phyloP scores from a whole-genome alignment of 2,888 invertebrate species.

The Drosophila kanekoi region DNA sequence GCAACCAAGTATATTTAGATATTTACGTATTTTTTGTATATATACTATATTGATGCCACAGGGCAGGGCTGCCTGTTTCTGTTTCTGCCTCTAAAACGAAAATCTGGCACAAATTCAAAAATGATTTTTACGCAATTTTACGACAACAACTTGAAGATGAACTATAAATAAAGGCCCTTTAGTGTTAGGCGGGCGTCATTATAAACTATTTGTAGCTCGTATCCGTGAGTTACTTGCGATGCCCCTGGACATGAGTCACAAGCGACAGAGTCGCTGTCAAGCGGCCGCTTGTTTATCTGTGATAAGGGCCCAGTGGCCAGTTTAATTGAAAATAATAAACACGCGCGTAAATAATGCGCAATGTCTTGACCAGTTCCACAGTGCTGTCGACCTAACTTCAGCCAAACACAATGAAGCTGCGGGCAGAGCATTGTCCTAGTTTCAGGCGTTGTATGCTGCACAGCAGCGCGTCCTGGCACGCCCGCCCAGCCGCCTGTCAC shows the following conservation, averaged over 20 bases:
- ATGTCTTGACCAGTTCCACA: slow-evolving; percentile 52
- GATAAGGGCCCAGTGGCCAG: slow-evolving; percentile 58
- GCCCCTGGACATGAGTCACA: slow-evolving; percentile 62
- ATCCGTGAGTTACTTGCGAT: slow-evolving; percentile 57
- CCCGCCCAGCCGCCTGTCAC: background rate
- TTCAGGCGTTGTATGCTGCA: slow-evolving; percentile 34
- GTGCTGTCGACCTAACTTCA: slow-evolving; percentile 20
- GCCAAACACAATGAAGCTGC: slow-evolving; percentile 28
- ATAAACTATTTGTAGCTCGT: slow-evolving; percentile 61
- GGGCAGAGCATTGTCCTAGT: slow-evolving; percentile 42
- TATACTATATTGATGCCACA: slow-evolving; percentile 25
- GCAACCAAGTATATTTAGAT: background rate
- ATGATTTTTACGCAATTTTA: slow-evolving; percentile 79
- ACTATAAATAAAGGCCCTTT: slow-evolving; percentile 76
- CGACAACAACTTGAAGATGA: slow-evolving; percentile 76
- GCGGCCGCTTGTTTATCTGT: slow-evolving; percentile 62
- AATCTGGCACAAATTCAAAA: slow-evolving; percentile 81
- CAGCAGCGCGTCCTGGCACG: slow-evolving; percentile 33
- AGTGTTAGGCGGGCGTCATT: slow-evolving; percentile 34
- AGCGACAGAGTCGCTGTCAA: slow-evolving; percentile 10
- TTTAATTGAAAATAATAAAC: slow-evolving; percentile 79
- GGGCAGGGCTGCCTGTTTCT: slow-evolving; percentile 37
- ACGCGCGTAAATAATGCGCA: slow-evolving; percentile 76
- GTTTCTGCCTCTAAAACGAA: slow-evolving; percentile 53
- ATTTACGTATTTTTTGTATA: slow-evolving; percentile 22